Conservation (phyloP, 2,113 vertebrate species). For the Rhabdornis inornatus region DNA sequence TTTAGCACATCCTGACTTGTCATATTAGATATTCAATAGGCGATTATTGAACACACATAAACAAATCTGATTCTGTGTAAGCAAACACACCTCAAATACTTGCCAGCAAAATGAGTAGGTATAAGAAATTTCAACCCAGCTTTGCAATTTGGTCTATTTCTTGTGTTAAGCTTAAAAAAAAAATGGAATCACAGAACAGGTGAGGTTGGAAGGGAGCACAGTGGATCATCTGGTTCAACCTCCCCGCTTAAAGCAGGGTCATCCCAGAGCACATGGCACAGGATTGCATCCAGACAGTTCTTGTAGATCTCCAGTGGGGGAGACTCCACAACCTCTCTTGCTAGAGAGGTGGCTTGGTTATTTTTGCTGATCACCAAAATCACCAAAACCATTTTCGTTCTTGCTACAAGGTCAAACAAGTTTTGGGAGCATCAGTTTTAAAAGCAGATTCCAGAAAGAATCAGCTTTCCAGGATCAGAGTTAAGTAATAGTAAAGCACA, state of each 20-base stretch:
- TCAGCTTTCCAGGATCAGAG: neutral
- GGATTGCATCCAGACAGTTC: neutral
- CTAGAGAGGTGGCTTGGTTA: neutral
- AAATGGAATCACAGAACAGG: neutral
- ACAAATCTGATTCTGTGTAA: neutral
- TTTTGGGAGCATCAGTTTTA: neutral
- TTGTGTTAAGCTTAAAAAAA: neutral
- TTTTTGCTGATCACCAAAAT: neutral
- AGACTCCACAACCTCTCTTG: neutral
- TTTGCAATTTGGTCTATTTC: neutral
- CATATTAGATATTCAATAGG: neutral
- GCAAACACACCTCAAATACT: neutral
- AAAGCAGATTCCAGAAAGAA: neutral
- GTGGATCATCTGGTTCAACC: neutral
- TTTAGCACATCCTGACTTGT: neutral
- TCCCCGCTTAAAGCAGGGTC: neutral
- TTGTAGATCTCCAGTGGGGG: neutral
- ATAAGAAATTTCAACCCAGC: neutral
- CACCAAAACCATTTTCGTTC: neutral
- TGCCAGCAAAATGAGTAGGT: neutral
- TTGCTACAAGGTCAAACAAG: neutral
- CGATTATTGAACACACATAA: neutral
- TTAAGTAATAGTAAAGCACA: neutral
- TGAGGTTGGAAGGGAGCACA: neutral
- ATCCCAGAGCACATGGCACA: neutral